These are phyloP conservation scores for Tetheella fluctuosa DNA, from an alignment of 2,888 invertebrate species.

Conservation along the genomic window DNA sequence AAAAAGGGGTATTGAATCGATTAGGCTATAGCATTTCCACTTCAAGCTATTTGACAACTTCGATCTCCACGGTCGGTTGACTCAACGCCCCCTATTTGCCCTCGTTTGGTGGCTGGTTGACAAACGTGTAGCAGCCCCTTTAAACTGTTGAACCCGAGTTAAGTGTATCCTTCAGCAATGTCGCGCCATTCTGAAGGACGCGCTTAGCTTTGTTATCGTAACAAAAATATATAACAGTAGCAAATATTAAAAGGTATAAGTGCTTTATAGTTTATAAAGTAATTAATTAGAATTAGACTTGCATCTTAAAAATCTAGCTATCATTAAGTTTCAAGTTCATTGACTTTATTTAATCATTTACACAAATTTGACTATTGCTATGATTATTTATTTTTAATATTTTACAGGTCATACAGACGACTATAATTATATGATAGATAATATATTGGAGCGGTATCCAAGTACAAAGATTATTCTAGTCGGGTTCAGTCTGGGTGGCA, in stretches of 20 bases:
- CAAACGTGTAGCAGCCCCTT: too few relatives aligned
- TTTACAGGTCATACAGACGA: conserved; percentile 94
- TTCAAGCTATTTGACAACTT: too few relatives aligned
- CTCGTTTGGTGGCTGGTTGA: too few relatives aligned
- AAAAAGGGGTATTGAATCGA: too few relatives aligned
- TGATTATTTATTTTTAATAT: conserved; percentile 14
- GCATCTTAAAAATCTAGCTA: background rate
- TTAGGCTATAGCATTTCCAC: too few relatives aligned
- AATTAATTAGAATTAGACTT: too few relatives aligned
- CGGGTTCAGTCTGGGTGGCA: conserved; percentile 97
- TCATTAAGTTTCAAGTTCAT: background rate
- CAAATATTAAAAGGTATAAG: too few relatives aligned
- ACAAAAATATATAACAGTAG: background rate
- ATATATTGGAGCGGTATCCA: conserved; percentile 89
- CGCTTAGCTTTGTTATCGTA: background rate
- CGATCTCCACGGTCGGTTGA: too few relatives aligned
- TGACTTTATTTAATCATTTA: background rate
- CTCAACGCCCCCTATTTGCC: too few relatives aligned
- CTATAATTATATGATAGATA: conserved; percentile 91
- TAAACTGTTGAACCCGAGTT: conserved; percentile 1
- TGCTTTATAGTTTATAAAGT: background rate
- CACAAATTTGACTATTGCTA: background rate
- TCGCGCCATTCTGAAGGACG: background rate
- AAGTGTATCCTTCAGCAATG: background rate
- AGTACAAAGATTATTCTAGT: conserved; percentile 91